Evolutionary conservation across 2,113 vertebrate genomes (phyloP).

Genomic region (Strix aluco): DNA sequence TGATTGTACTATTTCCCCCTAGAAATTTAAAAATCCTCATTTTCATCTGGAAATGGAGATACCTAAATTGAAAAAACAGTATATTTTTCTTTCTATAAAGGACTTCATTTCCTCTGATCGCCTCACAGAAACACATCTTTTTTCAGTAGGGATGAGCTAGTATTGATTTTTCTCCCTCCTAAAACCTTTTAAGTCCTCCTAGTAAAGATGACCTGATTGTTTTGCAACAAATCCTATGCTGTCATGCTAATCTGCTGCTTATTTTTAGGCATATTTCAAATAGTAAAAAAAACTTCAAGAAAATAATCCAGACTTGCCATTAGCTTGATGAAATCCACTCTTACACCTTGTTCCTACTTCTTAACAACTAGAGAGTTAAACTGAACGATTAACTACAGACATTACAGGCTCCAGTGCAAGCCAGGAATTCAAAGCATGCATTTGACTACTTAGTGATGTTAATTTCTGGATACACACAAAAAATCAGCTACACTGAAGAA

Average conservation of each 20-base stretch:
- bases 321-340: slow-evolving; percentile 20
- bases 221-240: background rate
- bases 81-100: background rate
- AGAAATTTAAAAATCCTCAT: background rate
- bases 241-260: background rate
- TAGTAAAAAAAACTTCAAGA: background rate
- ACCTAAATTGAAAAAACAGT: background rate
- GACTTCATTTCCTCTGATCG: background rate
- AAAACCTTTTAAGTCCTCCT: background rate
- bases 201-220: background rate
- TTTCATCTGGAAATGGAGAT: background rate
- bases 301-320: background rate
- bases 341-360: background rate
- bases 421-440: slow-evolving; percentile 87
- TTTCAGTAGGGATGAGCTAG: background rate
- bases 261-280: slow-evolving; percentile 10
- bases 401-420: slow-evolving; percentile 83
- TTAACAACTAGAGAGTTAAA: slow-evolving; percentile 36
- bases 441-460: slow-evolving; percentile 63
- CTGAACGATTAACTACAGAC: slow-evolving; percentile 62
- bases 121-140: background rate
- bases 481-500: slow-evolving; percentile 22
- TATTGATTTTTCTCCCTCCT: background rate
- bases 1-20: background rate
- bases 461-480: slow-evolving; percentile 61